Conservation (phyloP, 2,797 vertebrate species). For the Acipenser transmontanus region DNA sequence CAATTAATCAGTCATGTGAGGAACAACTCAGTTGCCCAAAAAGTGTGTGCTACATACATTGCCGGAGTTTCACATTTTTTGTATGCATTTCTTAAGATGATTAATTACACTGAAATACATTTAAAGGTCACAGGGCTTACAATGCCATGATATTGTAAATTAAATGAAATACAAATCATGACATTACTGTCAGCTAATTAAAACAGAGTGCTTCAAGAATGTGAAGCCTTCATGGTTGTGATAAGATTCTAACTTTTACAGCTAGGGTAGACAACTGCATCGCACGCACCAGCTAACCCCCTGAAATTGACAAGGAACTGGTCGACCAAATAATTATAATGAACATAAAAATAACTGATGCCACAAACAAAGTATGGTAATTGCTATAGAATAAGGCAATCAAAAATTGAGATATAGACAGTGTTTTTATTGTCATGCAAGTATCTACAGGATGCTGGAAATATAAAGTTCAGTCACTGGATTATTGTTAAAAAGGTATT, state of each 20-base stretch:
- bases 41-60: no score
- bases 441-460: not conserved
- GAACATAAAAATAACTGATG: slow-evolving; percentile 11
- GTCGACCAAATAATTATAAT: slow-evolving; percentile 11
- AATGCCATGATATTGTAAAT: slow-evolving; percentile 1
- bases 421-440: slow-evolving; percentile 8
- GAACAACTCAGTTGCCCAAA: no score
- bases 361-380: slow-evolving; percentile 12
- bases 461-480: slow-evolving; percentile 2
- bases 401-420: slow-evolving; percentile 8
- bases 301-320: slow-evolving; percentile 13
- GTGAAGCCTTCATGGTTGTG: slow-evolving; percentile 7
- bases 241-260: slow-evolving; percentile 13
- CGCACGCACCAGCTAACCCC: slow-evolving; percentile 10
- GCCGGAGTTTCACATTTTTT: no score
- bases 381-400: slow-evolving; percentile 7
- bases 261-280: slow-evolving; percentile 5
- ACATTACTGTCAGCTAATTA: slow-evolving; percentile 16
- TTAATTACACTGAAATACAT: not conserved
- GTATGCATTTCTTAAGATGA: no score
- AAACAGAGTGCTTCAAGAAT: slow-evolving; percentile 7
- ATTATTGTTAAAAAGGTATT: slow-evolving; percentile 1
- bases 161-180: slow-evolving; percentile 9
- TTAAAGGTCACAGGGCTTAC: not conserved
- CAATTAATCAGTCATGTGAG: no score